A percentile compares a stretch with the other conserved stretches of the same genome.
Conservation (phyloP, 2,113 vertebrate species). For the Chaenocephalus aceratus region DNA sequence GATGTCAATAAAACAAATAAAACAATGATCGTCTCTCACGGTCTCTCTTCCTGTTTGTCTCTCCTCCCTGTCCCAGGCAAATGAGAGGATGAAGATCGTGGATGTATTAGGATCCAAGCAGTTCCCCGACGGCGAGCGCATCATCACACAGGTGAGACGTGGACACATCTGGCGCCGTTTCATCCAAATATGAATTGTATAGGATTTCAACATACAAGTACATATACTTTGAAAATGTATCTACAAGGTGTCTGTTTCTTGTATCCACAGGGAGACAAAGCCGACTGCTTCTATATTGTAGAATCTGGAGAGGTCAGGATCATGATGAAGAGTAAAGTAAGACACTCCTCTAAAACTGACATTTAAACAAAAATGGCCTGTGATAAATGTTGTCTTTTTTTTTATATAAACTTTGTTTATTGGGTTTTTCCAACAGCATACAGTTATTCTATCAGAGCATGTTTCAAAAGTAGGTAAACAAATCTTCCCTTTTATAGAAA, state of each 20-base stretch:
- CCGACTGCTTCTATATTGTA: conserved; percentile 96
- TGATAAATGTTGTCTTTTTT: no score
- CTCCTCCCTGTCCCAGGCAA: conserved; percentile 76
- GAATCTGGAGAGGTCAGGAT: conserved; percentile 97
- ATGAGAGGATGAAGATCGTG: conserved; percentile 97
- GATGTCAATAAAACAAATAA: no score
- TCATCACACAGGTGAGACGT: conserved; percentile 92
- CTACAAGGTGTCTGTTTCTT: background rate
- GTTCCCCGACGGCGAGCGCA: conserved; percentile 93
- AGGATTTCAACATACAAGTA: background rate
- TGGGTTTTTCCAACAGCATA: no score
- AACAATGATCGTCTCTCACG: background rate
- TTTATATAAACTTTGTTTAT: no score
- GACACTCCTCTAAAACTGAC: conserved; percentile 21
- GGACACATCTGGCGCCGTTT: background rate
- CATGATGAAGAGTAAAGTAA: conserved; percentile 90
- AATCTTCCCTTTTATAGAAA: no score
- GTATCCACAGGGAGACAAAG: conserved; percentile 90
- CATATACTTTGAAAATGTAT: background rate
- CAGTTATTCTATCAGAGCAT: no score
- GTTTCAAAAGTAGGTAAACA: no score
- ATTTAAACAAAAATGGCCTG: no score
- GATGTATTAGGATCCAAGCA: conserved; percentile 94
- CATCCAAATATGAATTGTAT: background rate
- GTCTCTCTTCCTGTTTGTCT: background rate